Base-by-base conservation (phyloP, 2,888 invertebrate species). In the Sisyra nigra region DNA sequence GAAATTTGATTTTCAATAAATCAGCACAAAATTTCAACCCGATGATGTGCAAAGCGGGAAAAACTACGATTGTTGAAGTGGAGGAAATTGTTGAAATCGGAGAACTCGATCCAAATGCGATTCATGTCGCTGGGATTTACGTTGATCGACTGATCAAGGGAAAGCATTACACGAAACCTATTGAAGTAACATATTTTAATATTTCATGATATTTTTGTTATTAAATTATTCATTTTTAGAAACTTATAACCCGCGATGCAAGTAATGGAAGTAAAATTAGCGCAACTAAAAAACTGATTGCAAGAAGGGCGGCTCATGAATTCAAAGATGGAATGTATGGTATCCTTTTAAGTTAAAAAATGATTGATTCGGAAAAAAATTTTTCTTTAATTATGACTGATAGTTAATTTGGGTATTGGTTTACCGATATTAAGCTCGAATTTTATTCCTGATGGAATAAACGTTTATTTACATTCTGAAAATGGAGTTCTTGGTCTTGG, bases 271-370 rank as follows among this genome's bases (percentile, higher is more conserved):
- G 50, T 50, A n/a, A 55, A 54, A 19, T 59, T 59, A 40, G 73
- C 70, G 35, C 74, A 50, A 65, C 80, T 45, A 72, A 93, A 37
- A 88, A 94, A 56, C 76, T 82, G 52, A 98, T 99, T 50, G 86
- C 92, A 2, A 75, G 76, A 52, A 71, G 98, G 55, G 98, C 91
- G 31, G 98, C 98, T 11, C 61, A 92, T 42, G 98, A 98, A 67
- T 97, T 98, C 57, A 75, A 79, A 58, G 83, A 98, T 68, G 97
- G 97, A 57, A 97, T 97, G 93, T 89, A 92, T 66, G 93, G 81
- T 81, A 71, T 67, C 66, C 63, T 62, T 61, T 53, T 11, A 17
- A 38, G 17, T n/a, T 7, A 15, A 11, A 17, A 2, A 24, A 24
- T 24, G 36, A 13, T 10, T 13, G 6, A n/a, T 33, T 33, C 4